Base-by-base conservation (phyloP, 2,888 invertebrate species). In the Drosophila meridiana region DNA sequence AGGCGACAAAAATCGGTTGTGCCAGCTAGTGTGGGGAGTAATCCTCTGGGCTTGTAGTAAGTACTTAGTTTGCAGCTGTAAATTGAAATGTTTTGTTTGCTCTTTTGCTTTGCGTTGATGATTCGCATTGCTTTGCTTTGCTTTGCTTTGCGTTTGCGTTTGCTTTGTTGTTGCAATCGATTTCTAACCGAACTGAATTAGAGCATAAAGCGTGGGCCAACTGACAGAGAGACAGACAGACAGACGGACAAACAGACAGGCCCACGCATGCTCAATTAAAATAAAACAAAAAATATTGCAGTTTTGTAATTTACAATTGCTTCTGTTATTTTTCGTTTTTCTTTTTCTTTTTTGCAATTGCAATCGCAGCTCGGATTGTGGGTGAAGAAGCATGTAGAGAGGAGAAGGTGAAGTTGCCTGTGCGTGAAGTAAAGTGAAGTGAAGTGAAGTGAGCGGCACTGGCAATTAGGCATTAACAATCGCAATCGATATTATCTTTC, bases 131-230 rank as follows among this genome's bases (percentile, higher is more conserved):
- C 66, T 62, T 71, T 71, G 66, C 55, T 62, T 71, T 71, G 66
- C 55, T 20, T 20, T 20, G 20, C 11, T 38, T 38, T 36, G 36
- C 36, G 36, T 63, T 72, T 73, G 68, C 5, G 6, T 75, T 64
- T 69, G 42, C 56, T 69, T 63, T 86, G 69, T 70, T 86, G 69
- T 69, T 75, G 80, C 87, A 86, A 86, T 89, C 87, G 87, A 89
- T 84, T 89, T 89, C 90, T 85, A 86, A 80, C 81, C 82, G 64
- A 80, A 73, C 78, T 83, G 87, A 87, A 87, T 88, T 89, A 87
- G 87, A 87, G 87, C 87, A 87, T 80, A 88, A 85, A 90, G 82
- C 82, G 86, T 87, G 82, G 80, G 85, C 89, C 67, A 85, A 85
- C 71, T 67, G 62, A 69, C 58, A 40, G 30, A 68, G 43, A 59